Evolutionary conservation across 37 sponge, comb jelly and placozoan genomes (phyloP), one percentile per base, ranked within the genome.

Genomic region (Ianthella basta): DNA sequence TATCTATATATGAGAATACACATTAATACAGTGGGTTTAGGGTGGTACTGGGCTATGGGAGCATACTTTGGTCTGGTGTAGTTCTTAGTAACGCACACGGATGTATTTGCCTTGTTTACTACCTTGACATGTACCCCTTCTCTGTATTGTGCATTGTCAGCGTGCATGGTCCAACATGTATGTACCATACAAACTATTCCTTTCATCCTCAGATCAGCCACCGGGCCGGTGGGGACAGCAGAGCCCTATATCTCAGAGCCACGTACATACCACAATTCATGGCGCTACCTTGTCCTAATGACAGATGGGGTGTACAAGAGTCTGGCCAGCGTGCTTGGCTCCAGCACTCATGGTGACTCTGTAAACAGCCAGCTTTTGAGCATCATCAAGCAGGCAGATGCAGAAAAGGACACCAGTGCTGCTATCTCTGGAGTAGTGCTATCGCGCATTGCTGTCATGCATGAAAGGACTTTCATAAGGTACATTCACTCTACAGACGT

Each of bases 251-350:
- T 91, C 0, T 30, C 24, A 24, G 56, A 32, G 27, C 61, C 27
- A 61, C 20, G 15, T 40, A 87, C 55, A 5, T 69, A 85, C 13
- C 75, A 84, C 37, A n/a, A 38, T 16, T 23, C 80, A 25, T 84
- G 80, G 73, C 83, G 57, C 30, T 96, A 91, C 79, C 61, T 96
- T 34, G 65, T 96, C 16, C 82, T 96, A 14, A 96, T 96, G 96
- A 75, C 92, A 50, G 94, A 93, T 79, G 96, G 96, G 20, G 87
- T 96, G 18, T 96, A 96, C 81, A 92, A 96, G 79, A 87, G 70
- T n/a, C 25, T 61, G 36, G 82, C 70, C 23, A 64, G 29, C 19
- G 69, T 68, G 1, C 34, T 73, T 24, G 39, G 72, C n/a, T 0
- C n/a, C 64, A 13, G 12, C 55, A 59, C 64, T 30, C 24, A 60